Percentiles rank a stretch among this genome's conserved stretches.
Evolutionary conservation across 2,797 vertebrate genomes (phyloP).

Genomic region (Pampus argenteus): DNA sequence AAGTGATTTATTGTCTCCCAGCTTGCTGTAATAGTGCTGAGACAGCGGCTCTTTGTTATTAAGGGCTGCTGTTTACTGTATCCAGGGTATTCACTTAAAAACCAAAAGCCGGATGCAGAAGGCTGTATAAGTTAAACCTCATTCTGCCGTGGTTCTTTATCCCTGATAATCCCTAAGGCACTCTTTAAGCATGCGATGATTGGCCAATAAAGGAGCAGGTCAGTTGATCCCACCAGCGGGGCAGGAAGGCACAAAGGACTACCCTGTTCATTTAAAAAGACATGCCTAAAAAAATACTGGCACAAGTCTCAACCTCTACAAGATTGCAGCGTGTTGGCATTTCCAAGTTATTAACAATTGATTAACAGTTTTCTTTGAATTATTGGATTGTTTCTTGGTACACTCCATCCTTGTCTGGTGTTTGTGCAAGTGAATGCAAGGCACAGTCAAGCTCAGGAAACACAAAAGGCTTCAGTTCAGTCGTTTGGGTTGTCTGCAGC

Average conservation of each 20-base stretch:
- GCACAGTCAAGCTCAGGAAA: slow-evolving; percentile 32
- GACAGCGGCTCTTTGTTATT: slow-evolving; percentile 38
- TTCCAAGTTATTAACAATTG: neutral
- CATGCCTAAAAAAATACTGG: neutral
- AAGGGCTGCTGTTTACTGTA: slow-evolving; percentile 60
- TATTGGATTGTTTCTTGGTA: neutral
- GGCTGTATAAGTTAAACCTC: slow-evolving; percentile 56
- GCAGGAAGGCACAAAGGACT: slow-evolving; percentile 24
- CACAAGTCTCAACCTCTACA: neutral
- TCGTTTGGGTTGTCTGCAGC: neutral
- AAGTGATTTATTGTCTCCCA: slow-evolving; percentile 32
- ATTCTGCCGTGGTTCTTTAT: slow-evolving; percentile 66
- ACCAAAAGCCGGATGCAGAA: slow-evolving; percentile 47
- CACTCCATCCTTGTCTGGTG: slow-evolving; percentile 4
- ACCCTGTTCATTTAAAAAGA: neutral
- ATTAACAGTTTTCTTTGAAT: neutral
- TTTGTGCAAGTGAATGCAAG: slow-evolving; percentile 21
- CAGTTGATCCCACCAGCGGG: slow-evolving; percentile 59
- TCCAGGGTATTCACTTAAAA: slow-evolving; percentile 57
- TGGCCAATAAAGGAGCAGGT: slow-evolving; percentile 68
- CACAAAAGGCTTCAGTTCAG: slow-evolving; percentile 37
- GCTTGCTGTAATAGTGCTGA: slow-evolving; percentile 58
- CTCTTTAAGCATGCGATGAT: slow-evolving; percentile 77
- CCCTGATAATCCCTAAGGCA: slow-evolving; percentile 74
- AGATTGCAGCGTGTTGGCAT: neutral